These are phyloP conservation scores for Hydrocynus forskahlii DNA, from an alignment of 2,797 vertebrate genomes.

Conservation along the genomic window DNA sequence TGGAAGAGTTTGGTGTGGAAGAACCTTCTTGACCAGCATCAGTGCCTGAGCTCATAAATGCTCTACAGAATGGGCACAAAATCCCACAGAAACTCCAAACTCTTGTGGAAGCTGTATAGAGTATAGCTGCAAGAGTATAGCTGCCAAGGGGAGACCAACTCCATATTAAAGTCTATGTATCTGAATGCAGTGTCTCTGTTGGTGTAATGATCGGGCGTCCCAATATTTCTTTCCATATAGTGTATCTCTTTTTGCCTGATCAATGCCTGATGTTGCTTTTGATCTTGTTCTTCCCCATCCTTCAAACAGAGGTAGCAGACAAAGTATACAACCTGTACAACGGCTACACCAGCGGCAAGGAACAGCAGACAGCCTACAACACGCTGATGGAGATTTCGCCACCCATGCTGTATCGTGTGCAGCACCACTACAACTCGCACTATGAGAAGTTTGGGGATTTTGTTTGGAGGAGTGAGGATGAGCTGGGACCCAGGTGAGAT, in stretches of 20 bases:
- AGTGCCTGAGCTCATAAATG: no score
- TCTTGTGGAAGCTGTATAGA: no score
- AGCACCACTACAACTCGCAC: conserved; percentile 97
- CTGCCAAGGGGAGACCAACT: no score
- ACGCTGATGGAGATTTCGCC: conserved; percentile 93
- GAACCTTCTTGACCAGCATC: no score
- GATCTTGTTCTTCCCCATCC: not conserved
- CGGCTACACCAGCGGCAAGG: conserved; percentile 97
- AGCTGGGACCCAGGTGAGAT: conserved; percentile 93
- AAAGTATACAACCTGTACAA: conserved; percentile 98
- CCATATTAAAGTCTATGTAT: no score
- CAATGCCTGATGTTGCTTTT: not conserved
- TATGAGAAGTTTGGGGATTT: conserved; percentile 99
- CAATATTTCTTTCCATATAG: no score
- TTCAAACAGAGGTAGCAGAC: conserved; percentile 90
- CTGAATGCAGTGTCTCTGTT: no score
- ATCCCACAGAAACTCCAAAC: no score
- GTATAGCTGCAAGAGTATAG: no score
- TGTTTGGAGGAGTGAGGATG: conserved; percentile 96
- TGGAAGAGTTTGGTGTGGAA: no score
- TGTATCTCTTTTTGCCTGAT: not conserved
- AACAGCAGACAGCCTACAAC: conserved; percentile 98
- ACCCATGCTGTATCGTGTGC: conserved; percentile 92
- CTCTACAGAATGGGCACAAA: no score
- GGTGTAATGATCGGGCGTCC: no score